Conservation (phyloP, 2,113 vertebrate species). For the Eupsittula cactorum region DNA sequence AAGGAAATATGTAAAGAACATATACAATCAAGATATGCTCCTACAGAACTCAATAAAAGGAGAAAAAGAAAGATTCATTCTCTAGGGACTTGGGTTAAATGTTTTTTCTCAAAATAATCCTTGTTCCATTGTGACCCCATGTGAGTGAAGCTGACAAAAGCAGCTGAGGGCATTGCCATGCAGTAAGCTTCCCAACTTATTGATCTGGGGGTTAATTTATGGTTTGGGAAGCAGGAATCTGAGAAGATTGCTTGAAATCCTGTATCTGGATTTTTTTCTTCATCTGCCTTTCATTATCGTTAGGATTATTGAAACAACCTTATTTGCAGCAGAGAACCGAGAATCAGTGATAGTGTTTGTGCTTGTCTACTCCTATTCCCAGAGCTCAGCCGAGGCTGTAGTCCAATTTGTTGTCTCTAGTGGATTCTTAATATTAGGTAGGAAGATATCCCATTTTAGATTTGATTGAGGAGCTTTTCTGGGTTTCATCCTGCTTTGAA, state of each 20-base stretch:
- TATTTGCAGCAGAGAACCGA: not conserved
- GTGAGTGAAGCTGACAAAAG: conserved; percentile 21
- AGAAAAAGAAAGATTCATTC: not conserved
- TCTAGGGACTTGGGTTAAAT: conserved; percentile 15
- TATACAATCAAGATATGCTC: conserved; percentile 26
- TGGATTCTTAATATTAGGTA: not conserved
- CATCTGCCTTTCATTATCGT: conserved; percentile 21
- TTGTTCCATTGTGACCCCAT: conserved; percentile 6
- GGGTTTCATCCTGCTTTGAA: not conserved
- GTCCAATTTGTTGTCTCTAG: not conserved
- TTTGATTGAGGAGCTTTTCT: not conserved
- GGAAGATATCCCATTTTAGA: not conserved
- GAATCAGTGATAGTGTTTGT: not conserved
- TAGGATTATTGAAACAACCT: conserved; percentile 26
- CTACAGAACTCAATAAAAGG: conserved; percentile 3
- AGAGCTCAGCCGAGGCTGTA: not conserved
- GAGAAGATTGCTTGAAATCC: conserved; percentile 32
- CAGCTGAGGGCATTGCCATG: conserved; percentile 10
- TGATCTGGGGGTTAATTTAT: conserved; percentile 63
- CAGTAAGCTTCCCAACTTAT: conserved; percentile 27
- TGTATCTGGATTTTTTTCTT: conserved; percentile 30
- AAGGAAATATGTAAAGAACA: conserved; percentile 40
- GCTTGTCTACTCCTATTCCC: not conserved
- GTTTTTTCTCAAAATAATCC: conserved; percentile 48
- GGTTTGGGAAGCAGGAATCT: conserved; percentile 29